phyloP scores from a whole-genome alignment of 2,113 vertebrate genomes.

The Dromiciops gliroides region DNA sequence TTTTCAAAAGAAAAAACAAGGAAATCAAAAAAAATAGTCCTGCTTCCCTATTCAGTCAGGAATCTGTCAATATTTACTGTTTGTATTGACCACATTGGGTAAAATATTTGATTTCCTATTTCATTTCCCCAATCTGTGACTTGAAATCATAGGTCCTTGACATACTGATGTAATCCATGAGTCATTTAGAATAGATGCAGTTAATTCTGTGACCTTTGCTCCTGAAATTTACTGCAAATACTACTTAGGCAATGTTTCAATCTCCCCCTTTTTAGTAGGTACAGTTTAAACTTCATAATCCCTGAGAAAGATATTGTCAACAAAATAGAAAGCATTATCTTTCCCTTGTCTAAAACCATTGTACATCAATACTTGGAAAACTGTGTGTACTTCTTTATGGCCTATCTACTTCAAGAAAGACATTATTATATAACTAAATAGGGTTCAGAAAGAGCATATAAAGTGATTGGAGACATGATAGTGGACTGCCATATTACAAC shows the following conservation, averaged over 20 bases:
- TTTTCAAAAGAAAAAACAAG: constrained; percentile 4
- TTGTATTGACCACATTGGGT: constrained; percentile 25
- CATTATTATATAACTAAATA: background rate
- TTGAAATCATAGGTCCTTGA: background rate
- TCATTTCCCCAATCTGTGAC: background rate
- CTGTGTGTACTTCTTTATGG: background rate
- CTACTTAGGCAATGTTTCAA: constrained; percentile 28
- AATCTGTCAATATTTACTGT: constrained; percentile 30
- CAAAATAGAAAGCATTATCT: background rate
- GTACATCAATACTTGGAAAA: background rate
- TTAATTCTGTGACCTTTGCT: constrained; percentile 10
- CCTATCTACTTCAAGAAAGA: background rate
- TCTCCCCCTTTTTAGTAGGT: background rate
- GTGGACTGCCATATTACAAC: background rate
- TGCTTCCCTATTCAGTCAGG: background rate
- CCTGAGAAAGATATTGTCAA: background rate
- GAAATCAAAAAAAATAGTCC: constrained; percentile 9
- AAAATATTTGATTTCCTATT: constrained; percentile 43
- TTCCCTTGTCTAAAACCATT: constrained; percentile 7
- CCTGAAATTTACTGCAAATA: constrained; percentile 11
- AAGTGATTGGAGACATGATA: background rate
- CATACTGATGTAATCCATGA: background rate
- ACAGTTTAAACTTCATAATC: background rate
- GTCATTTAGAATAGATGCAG: background rate
- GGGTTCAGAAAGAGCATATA: background rate